Evolutionary conservation across 2,888 invertebrate species (phyloP).

Genomic region (Resseliella maxima): DNA sequence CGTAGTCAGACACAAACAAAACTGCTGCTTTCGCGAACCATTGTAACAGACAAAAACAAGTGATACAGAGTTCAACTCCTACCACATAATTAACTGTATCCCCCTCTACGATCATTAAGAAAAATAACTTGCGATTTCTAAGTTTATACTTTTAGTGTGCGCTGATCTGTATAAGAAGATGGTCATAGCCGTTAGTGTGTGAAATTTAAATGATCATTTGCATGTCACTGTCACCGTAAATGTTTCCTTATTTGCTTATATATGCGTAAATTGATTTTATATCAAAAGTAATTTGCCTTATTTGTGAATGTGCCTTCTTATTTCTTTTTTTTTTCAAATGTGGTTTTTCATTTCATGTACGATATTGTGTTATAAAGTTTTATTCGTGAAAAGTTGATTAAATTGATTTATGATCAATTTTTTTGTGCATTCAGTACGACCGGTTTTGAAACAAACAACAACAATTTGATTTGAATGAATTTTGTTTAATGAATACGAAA

Average conservation of each 20-base stretch:
- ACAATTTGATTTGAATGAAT: background rate
- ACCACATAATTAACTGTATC: conserved; percentile 49
- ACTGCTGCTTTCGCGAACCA: conserved; percentile 20
- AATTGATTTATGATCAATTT: background rate
- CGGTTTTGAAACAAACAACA: background rate
- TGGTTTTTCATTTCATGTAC: background rate
- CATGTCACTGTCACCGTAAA: conserved; percentile 10
- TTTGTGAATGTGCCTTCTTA: background rate
- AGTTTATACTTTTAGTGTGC: conserved; percentile 67
- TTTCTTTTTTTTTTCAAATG: background rate
- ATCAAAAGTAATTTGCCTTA: background rate
- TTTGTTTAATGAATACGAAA: background rate
- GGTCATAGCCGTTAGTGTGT: conserved; percentile 63
- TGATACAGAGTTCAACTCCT: conserved; percentile 55
- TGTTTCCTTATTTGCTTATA: conserved; percentile 19
- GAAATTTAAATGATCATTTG: conserved; percentile 19
- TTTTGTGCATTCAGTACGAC: background rate
- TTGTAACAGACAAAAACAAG: conserved; percentile 16
- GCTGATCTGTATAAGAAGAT: conserved; percentile 68
- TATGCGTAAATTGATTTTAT: conserved; percentile 17
- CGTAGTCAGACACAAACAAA: background rate
- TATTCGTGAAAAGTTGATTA: background rate
- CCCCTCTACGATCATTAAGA: conserved; percentile 55
- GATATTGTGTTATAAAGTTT: background rate
- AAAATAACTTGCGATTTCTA: conserved; percentile 61